Percentiles rank a stretch among this genome's conserved stretches.
phyloP scores from a whole-genome alignment of 2,797 vertebrate species.

The Eptatretus atami region DNA sequence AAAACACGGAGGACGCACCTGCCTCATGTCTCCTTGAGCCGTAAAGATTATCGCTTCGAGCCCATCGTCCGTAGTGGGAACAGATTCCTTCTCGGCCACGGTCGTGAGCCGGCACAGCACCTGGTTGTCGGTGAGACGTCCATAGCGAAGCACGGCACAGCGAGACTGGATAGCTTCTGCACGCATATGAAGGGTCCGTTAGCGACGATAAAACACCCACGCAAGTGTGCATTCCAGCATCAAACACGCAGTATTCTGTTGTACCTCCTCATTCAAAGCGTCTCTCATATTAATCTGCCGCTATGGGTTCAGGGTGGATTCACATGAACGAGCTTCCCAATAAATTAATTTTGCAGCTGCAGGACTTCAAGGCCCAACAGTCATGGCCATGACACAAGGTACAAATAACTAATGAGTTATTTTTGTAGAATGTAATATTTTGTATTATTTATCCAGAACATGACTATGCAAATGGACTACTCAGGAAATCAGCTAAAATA shows the following conservation, averaged over 20 bases:
- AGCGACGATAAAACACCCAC: no score
- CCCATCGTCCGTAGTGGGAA: constrained; percentile 44
- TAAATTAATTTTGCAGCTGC: no score
- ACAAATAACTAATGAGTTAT: no score
- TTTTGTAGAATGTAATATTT: no score
- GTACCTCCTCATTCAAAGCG: not conserved
- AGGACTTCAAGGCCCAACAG: no score
- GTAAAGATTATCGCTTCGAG: constrained; percentile 89
- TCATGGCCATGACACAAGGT: no score
- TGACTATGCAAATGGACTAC: no score
- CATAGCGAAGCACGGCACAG: constrained; percentile 70
- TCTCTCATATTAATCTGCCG: no score
- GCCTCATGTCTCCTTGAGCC: constrained; percentile 91
- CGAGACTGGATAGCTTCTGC: constrained; percentile 81
- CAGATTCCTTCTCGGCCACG: constrained; percentile 38
- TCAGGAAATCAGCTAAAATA: no score
- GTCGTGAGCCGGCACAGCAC: constrained; percentile 43
- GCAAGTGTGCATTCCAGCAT: not conserved
- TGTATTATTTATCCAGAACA: no score
- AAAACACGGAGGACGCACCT: constrained; percentile 19
- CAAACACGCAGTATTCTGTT: not conserved
- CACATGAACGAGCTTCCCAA: no score
- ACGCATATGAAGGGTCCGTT: not conserved
- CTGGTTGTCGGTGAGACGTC: constrained; percentile 54
- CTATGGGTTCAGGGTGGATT: no score